Conservation (phyloP, 2,113 vertebrate species). For the Gulo gulo region DNA sequence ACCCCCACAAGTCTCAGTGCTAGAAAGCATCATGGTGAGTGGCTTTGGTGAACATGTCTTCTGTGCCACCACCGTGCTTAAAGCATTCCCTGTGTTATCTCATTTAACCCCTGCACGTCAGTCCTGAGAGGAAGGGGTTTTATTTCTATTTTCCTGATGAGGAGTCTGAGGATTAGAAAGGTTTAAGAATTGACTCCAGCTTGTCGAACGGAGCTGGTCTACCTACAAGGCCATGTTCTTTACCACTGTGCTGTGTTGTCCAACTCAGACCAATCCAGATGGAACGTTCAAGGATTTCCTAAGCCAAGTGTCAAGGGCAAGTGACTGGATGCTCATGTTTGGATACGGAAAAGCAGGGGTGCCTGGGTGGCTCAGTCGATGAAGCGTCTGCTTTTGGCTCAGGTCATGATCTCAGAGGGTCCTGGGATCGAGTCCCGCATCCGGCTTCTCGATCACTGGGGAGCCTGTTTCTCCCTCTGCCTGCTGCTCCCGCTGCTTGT, state of each 20-base stretch:
- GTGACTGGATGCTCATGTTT: not conserved
- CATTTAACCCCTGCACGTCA: too few relatives aligned
- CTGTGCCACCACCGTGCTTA: not conserved
- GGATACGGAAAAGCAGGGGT: not conserved
- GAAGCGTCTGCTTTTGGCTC: not conserved
- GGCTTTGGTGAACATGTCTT: not conserved
- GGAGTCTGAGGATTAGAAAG: not conserved
- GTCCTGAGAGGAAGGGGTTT: not conserved
- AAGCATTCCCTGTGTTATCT: not conserved
- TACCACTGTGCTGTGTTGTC: rapidly evolving
- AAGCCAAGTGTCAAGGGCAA: not conserved
- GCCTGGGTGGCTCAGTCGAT: not conserved
- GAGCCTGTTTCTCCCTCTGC: not conserved
- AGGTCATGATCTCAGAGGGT: too few relatives aligned
- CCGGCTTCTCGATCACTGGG: not conserved
- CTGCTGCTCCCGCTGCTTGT: not conserved
- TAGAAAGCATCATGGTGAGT: not conserved
- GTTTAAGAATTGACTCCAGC: not conserved
- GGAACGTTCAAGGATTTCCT: not conserved
- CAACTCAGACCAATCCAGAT: not conserved
- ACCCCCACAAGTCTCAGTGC: not conserved
- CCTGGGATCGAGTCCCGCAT: not conserved
- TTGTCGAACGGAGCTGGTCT: not conserved
- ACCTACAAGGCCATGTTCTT: not conserved
- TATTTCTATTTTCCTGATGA: not conserved